Base-by-base conservation (phyloP, 2,113 vertebrate genomes). In the Spea bombifrons region DNA sequence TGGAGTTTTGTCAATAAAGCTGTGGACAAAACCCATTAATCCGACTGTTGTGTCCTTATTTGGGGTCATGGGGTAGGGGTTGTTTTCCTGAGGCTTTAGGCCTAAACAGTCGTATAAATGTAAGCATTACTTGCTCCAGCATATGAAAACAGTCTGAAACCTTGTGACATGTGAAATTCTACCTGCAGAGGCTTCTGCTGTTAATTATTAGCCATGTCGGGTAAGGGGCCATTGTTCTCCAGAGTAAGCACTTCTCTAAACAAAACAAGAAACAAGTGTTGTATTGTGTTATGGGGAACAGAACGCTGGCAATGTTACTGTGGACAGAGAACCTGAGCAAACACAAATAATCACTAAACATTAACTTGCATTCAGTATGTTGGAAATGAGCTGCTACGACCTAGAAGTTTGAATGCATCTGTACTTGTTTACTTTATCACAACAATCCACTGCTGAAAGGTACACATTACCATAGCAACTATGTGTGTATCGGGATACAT, bases 281-380 rank as follows among this genome's bases (percentile, higher is more conserved):
- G 73, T 49, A 47, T 55, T 73, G 15, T 46, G 53, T 61, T 52
- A 52, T 73, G 66, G 45, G 2, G 46, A 61, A 61, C 5, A 45
- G 52, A 48, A 30, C 46, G 66, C 73, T 49, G 61, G 9, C 48
- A 50, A 75, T 63, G 73, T 75, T 16, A 75, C 46, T 5, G 59
- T 49, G 73, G 61, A 64, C 73, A 75, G 10, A 30, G 16, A 43
- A 50, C 49, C 57, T 73, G 47, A 46, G 44, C 59, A 75, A 74
- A 74, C 57, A 73, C 10, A 48, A 16, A 49, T 13, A 66, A 45
- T 75, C 48, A 43, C 73, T 75, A 66, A 75, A 75, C 65, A 75
- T 75, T 75, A 66, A 66, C 73, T 65, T 50, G 61, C 4, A 17
- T 52, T 65, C 16, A 64, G 3, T 43, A 55, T 9, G n/a, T n/a